These are phyloP conservation scores for Syngnathus floridae DNA, from an alignment of 2,113 vertebrate species.

Conservation along the genomic window DNA sequence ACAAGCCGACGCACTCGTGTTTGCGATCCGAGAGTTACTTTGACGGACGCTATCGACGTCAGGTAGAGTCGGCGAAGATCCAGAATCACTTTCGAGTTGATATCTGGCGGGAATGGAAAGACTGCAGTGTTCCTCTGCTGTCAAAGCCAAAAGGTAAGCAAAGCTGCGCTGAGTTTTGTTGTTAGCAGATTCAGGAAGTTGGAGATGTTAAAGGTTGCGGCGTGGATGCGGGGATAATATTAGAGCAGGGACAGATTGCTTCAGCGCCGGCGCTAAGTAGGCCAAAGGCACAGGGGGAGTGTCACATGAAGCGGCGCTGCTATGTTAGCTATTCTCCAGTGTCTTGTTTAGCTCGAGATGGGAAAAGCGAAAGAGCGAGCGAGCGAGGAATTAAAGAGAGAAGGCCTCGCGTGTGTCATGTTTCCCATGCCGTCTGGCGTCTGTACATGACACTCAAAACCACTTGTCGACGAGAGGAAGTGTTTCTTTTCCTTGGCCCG, in stretches of 20 bases:
- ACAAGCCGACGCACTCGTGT: neutral
- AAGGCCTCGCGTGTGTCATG: constrained; percentile 26
- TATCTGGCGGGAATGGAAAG: too few relatives aligned
- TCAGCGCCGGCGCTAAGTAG: constrained; percentile 37
- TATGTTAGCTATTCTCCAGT: constrained; percentile 46
- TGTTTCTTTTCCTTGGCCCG: constrained; percentile 24
- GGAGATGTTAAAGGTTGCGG: neutral
- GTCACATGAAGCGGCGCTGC: constrained; percentile 48
- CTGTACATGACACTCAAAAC: constrained; percentile 42
- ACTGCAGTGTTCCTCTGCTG: neutral
- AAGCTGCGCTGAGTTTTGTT: neutral
- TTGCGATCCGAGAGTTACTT: neutral
- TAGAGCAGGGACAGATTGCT: constrained; percentile 21
- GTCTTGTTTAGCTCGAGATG: constrained; percentile 45
- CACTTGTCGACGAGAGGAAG: constrained; percentile 29
- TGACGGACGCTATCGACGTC: too few relatives aligned
- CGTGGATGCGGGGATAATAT: constrained; percentile 6
- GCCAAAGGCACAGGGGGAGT: constrained; percentile 48
- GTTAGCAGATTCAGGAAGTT: neutral
- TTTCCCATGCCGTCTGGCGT: constrained; percentile 33
- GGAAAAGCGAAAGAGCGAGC: constrained; percentile 11
- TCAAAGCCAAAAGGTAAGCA: neutral
- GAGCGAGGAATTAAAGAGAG: constrained; percentile 3
- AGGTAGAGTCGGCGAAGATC: too few relatives aligned
- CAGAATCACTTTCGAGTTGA: neutral